A percentile compares a stretch with the other conserved stretches of the same genome.
These are phyloP conservation scores for Colius striatus DNA, from an alignment of 2,113 vertebrate genomes.

Conservation along the genomic window DNA sequence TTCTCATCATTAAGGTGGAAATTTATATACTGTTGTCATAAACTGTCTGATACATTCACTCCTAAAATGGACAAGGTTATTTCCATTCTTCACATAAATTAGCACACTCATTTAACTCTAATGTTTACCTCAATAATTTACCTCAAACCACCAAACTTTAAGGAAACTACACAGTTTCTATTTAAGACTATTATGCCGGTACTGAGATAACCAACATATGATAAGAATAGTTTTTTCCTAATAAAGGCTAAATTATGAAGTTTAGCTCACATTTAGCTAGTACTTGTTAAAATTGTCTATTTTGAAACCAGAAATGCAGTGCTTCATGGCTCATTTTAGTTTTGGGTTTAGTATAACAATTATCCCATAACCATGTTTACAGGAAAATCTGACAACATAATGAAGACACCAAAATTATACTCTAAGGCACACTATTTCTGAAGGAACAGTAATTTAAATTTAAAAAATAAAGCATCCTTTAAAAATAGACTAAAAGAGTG, in stretches of 20 bases:
- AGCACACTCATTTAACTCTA: background rate
- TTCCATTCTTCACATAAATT: background rate
- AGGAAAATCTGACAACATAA: background rate
- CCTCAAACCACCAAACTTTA: background rate
- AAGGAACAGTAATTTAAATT: background rate
- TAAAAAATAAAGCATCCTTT: fast-evolving
- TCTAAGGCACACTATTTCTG: background rate
- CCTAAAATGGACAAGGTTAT: background rate
- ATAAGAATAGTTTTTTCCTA: background rate
- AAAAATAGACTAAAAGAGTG: background rate
- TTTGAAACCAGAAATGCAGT: background rate
- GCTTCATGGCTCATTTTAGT: background rate
- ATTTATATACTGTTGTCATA: background rate
- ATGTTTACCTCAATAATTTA: background rate
- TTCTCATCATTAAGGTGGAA: background rate
- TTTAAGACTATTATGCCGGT: background rate
- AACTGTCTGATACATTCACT: background rate
- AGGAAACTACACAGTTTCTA: background rate
- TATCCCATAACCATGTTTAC: background rate
- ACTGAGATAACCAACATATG: background rate
- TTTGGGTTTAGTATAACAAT: background rate
- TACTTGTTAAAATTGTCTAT: background rate
- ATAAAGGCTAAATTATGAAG: background rate
- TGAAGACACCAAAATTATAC: background rate
- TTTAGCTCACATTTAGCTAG: background rate